Base-by-base conservation (phyloP, 2,888 invertebrate species). In the Lasiommata megera region DNA sequence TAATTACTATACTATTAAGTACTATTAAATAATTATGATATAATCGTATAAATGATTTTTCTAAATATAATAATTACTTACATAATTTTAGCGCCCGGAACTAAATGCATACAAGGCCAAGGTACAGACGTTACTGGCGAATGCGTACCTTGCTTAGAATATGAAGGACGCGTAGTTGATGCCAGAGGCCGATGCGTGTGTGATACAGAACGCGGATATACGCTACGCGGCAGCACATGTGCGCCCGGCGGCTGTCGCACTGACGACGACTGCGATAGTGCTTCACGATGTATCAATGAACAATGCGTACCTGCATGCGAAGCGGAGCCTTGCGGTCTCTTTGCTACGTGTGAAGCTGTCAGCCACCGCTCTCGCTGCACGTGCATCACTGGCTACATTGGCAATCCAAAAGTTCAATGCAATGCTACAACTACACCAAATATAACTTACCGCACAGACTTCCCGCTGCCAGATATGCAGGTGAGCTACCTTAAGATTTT, bases 381-480 rank as follows among this genome's bases (percentile, higher is more conserved):
- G 61, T 97, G 97, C 76, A 94, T 94, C 48, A 92, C 93, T 16
- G 96, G 95, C 34, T 95, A 94, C 76, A 92, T 92, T 6, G 96
- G 96, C 68, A 94, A 96, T 76, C 94, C 96, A 0, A 93, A 95
- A 64, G 87, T 93, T 16, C 91, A 93, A 67, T 97, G 97, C 89
- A 94, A 94, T 67, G 82, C 85, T 18, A 91, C 88, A 17, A 78
- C 74, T 67, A 67, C 73, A 37, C 69, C 73, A 5, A 73, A 68
- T 68, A 46, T 46, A 29, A 88, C 84, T 70, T 93, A 93, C 68
- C 92, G 95, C 40, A 96, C 96, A 0, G 96, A 96, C 74, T 96
- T 97, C 92, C 96, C 96, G 12, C 92, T 93, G 68, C 96, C 97
- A 6, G 96, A 96, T 58, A 95, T 97, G 94, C 93, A 93, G 61